These are phyloP conservation scores for Hippopotamus amphibius DNA, from an alignment of 2,113 vertebrate genomes.

Conservation along the genomic window DNA sequence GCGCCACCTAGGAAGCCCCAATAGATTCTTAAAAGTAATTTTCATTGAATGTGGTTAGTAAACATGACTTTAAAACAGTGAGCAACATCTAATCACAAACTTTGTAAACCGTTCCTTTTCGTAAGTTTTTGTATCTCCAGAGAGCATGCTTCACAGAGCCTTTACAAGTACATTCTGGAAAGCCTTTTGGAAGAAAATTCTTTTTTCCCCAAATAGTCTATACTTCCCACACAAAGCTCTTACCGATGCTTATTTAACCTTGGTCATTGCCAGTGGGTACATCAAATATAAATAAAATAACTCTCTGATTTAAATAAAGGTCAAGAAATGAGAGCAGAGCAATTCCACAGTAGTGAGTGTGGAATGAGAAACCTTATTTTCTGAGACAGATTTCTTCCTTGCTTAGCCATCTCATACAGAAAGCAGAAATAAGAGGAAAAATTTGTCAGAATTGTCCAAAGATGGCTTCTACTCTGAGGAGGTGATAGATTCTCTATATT, in stretches of 20 bases:
- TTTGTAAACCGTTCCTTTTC: background rate
- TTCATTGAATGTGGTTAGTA: constrained; percentile 13
- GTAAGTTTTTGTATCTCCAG: background rate
- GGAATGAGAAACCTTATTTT: constrained; percentile 12
- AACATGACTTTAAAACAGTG: background rate
- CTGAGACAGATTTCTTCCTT: constrained; percentile 28
- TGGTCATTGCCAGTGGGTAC: constrained; percentile 82
- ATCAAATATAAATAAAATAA: constrained; percentile 89
- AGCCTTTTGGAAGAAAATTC: background rate
- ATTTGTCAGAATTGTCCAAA: constrained; percentile 13
- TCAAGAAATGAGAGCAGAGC: constrained; percentile 86
- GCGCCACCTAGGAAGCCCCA: background rate
- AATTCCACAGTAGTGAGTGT: constrained; percentile 74
- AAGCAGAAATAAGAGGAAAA: constrained; percentile 32
- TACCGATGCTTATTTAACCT: constrained; percentile 82
- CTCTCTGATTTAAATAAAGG: constrained; percentile 83
- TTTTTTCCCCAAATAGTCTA: constrained; percentile 26
- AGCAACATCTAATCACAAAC: background rate
- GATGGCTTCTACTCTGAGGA: background rate
- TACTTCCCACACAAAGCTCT: constrained; percentile 58
- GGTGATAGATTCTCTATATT: background rate
- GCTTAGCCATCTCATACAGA: background rate
- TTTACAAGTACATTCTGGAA: constrained; percentile 2
- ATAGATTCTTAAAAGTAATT: constrained; percentile 42
- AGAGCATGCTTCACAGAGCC: background rate